Evolutionary conservation across 2,888 invertebrate species (phyloP).

Genomic region (Apantesis nais): DNA sequence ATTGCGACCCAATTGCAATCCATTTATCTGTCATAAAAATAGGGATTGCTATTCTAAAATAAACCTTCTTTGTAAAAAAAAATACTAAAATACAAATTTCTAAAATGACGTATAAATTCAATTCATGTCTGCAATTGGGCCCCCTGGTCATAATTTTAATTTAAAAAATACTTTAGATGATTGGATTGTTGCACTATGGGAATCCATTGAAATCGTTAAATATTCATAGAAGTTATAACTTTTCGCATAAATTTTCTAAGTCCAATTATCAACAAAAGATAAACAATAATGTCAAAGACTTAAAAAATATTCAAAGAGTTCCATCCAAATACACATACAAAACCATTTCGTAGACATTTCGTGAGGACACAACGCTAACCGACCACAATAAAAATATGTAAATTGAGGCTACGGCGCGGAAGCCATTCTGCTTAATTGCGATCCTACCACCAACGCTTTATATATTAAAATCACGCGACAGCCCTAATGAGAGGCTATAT

Average conservation of each 20-base stretch:
- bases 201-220: neutral
- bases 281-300: conserved; percentile 10
- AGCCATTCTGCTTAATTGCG: conserved; percentile 62
- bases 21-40: too few relatives aligned
- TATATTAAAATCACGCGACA: conserved; percentile 63
- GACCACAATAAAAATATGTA: conserved; percentile 54
- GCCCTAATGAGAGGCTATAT: conserved; percentile 49
- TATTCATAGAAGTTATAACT: neutral
- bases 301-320: conserved; percentile 4
- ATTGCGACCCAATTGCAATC: too few relatives aligned
- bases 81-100: too few relatives aligned
- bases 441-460: conserved; percentile 48
- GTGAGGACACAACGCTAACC: conserved; percentile 50
- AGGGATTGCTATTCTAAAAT: too few relatives aligned
- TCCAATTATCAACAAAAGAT: conserved; percentile 1
- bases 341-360: conserved; percentile 46
- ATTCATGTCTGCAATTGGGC: too few relatives aligned
- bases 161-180: neutral
- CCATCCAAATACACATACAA: conserved; percentile 37
- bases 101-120: too few relatives aligned
- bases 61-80: too few relatives aligned
- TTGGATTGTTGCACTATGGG: neutral
- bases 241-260: neutral
- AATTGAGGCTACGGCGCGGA: conserved; percentile 49
- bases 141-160: neutral